Conservation (phyloP, 1,140 invertebrate species). For the Mizuhopecten yessoensis region DNA sequence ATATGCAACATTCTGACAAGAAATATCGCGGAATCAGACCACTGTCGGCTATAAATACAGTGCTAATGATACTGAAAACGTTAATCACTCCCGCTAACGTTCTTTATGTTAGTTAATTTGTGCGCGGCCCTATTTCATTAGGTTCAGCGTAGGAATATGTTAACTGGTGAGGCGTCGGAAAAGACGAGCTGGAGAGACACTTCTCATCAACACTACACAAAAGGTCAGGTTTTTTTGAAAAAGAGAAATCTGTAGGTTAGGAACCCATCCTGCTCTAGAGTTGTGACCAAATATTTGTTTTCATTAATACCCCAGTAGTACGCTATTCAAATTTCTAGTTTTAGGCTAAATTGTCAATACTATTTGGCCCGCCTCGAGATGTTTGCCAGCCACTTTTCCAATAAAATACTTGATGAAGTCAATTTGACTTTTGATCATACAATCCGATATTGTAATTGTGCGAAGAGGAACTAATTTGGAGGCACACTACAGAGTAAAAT, state of each 20-base stretch:
- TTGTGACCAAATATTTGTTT: conserved; percentile 63
- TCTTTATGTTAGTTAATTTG: conserved; percentile 62
- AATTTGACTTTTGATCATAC: conserved; percentile 57
- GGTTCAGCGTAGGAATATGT: conserved; percentile 54
- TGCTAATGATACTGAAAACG: conserved; percentile 61
- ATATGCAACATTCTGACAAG: conserved; percentile 61
- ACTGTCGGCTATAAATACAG: conserved; percentile 51
- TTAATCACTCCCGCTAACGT: conserved; percentile 52
- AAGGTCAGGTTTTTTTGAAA: conserved; percentile 60
- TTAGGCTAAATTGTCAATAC: conserved; percentile 60
- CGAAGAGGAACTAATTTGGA: conserved; percentile 30
- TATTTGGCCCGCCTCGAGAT: conserved; percentile 47
- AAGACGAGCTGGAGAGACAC: conserved; percentile 48
- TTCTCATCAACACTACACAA: conserved; percentile 54
- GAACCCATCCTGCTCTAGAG: conserved; percentile 56
- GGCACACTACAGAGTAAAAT: background rate
- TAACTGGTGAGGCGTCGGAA: conserved; percentile 43
- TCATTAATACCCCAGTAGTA: conserved; percentile 58
- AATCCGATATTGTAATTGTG: conserved; percentile 37
- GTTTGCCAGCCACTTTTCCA: conserved; percentile 58
- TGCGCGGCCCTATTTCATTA: conserved; percentile 58
- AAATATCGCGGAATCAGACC: conserved; percentile 57
- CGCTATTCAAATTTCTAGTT: conserved; percentile 62
- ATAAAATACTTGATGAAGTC: conserved; percentile 63
- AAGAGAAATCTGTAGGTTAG: conserved; percentile 61